Evolutionary conservation across 2,797 vertebrate species (phyloP).

Genomic region (Pipistrellus pipistrellus): DNA sequence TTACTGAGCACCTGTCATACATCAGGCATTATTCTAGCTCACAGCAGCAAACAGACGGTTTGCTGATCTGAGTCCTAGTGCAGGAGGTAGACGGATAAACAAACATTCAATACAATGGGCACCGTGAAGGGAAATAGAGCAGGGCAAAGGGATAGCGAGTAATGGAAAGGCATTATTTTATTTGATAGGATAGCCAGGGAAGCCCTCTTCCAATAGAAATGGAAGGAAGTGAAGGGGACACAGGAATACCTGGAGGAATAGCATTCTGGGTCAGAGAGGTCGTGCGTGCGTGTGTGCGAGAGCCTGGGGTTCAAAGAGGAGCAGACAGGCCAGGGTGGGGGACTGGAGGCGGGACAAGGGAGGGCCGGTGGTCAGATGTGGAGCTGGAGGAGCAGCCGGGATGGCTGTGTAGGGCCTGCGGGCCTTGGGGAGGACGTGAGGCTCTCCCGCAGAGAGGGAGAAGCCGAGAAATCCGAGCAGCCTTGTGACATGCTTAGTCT

Average conservation of each 20-base stretch:
- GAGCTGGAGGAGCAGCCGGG: not conserved
- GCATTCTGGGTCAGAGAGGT: not conserved
- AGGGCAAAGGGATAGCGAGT: not conserved
- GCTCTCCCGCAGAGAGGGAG: not conserved
- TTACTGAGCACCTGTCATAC: not conserved
- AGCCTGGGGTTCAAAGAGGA: not conserved
- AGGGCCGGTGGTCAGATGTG: rapidly evolving
- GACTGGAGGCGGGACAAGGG: too few species aligned
- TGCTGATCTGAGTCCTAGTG: not conserved
- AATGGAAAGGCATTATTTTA: not conserved
- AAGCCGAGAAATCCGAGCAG: not conserved
- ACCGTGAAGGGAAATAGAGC: not conserved
- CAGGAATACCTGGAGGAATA: not conserved
- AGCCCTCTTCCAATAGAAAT: not conserved
- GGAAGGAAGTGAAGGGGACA: not conserved
- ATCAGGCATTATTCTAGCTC: not conserved
- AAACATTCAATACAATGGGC: not conserved
- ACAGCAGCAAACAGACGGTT: not conserved
- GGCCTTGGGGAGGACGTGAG: not conserved
- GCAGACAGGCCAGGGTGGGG: not conserved
- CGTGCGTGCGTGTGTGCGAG: not conserved
- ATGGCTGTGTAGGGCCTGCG: not conserved
- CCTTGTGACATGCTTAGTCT: not conserved
- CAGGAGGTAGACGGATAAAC: not conserved
- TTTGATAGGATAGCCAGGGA: not conserved